Evolutionary conservation across 2,888 invertebrate species (phyloP).

Genomic region (Phengaris alcon): DNA sequence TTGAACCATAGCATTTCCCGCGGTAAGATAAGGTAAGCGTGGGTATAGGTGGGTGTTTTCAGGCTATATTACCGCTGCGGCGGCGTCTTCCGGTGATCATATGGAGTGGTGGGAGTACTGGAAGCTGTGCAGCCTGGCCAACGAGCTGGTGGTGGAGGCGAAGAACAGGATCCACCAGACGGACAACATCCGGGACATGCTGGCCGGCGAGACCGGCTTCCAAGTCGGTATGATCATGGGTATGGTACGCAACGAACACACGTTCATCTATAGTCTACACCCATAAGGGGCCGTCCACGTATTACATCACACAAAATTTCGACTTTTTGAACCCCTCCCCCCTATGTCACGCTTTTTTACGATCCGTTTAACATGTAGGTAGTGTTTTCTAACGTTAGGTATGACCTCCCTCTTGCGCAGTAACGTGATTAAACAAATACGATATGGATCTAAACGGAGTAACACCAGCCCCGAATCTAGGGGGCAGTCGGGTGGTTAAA

Average conservation of each 20-base stretch:
- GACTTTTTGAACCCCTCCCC: no score
- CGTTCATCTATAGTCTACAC: no score
- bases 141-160: conserved; percentile 37
- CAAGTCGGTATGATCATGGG: conserved; percentile 40
- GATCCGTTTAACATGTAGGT: no score
- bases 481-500: no score
- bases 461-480: no score
- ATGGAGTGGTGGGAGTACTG: conserved; percentile 32
- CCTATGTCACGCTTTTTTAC: no score
- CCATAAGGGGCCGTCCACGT: no score
- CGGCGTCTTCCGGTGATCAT: conserved; percentile 28
- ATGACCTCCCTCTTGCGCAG: no score
- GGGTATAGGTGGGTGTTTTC: neutral
- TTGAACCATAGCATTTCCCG: neutral
- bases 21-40: neutral
- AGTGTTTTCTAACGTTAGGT: no score
- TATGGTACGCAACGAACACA: conserved; percentile 23
- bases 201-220: conserved; percentile 28
- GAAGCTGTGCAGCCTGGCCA: conserved; percentile 31
- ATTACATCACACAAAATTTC: no score
- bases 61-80: neutral
- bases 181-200: conserved; percentile 33
- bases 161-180: conserved; percentile 37
- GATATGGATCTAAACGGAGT: no score
- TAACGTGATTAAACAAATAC: no score